These are phyloP conservation scores for Zeugodacus cucurbitae DNA, from an alignment of 1,140 invertebrate species.

Conservation along the genomic window DNA sequence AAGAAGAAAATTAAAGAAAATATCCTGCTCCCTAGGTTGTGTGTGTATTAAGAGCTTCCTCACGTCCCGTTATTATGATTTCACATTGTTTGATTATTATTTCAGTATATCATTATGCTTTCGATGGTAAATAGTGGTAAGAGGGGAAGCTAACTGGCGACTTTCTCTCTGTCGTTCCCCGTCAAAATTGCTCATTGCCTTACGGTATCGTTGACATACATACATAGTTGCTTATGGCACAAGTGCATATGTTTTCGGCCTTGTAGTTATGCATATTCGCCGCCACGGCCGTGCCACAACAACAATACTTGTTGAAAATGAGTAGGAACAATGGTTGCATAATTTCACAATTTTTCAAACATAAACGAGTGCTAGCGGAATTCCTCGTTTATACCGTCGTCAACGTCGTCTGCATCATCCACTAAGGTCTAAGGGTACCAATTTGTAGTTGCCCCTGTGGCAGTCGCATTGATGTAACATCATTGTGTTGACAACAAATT, in stretches of 20 bases:
- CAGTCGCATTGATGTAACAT: not conserved
- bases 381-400: not conserved
- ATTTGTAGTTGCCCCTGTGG: conserved; percentile 9
- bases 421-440: not conserved
- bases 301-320: conserved; percentile 23
- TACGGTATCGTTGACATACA: not conserved
- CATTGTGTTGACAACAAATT: conserved; percentile 40
- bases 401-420: not conserved
- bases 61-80: not conserved
- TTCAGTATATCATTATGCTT: conserved; percentile 34
- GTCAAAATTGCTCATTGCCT: not conserved
- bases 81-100: conserved; percentile 26
- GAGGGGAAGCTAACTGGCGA: not conserved
- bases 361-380: not conserved
- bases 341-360: conserved; percentile 40
- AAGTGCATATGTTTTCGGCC: not conserved
- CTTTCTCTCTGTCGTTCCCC: not conserved
- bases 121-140: not conserved
- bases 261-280: not conserved
- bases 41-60: not conserved
- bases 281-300: not conserved
- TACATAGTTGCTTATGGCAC: not conserved
- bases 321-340: conserved; percentile 39
- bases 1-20: conserved; percentile 13
- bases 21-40: not conserved